Evolutionary conservation across 2,113 vertebrate species (phyloP), one percentile per base, ranked within the genome.

Genomic region (Noctilio leporinus): DNA sequence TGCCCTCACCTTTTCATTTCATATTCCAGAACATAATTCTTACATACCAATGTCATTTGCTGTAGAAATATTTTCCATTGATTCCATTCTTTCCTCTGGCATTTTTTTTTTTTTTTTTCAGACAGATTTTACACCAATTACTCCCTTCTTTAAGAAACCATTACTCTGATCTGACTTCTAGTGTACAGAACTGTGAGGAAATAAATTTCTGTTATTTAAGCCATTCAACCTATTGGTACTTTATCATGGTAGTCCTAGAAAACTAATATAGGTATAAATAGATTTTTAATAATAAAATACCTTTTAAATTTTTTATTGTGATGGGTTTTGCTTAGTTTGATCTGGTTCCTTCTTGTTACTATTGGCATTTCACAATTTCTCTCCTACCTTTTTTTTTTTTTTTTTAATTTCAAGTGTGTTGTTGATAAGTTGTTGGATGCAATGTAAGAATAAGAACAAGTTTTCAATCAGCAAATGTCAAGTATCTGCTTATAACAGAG

Each of bases 51-150:
- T 19, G 10, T 38, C 30, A 75, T 84, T 72, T 83, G 4, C 4
- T 5, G 14, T 59, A 49, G 6, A 35, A 81, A 93, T 2, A 5
- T 38, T 73, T 86, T 69, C 47, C 10, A 35, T 38, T 73, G 4
- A 65, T 47, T 30, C n/a, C 55, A 72, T 45, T 81, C 17, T 77
- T 22, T 38, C 64, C 73, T 24, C 17, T 53, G 76, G 22, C 3
- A 47, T 72, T 3, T 6, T 1, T 22, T 2, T 2, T 72, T 3
- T 6, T 1, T 22, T 2, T 2, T 4, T 19, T 19, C 10, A 10
- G 22, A 4, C 22, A 28, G 22, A 26, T 43, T 93, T 49, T 67
- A 10, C 2, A 47, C 8, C 30, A 9, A 26, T 35, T 40, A 15
- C 0, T 22, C 4, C 19, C 95, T 35, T 24, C 28, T 35, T 26